Conservation (phyloP, 2,113 vertebrate genomes). For the Chaetodon auriga region DNA sequence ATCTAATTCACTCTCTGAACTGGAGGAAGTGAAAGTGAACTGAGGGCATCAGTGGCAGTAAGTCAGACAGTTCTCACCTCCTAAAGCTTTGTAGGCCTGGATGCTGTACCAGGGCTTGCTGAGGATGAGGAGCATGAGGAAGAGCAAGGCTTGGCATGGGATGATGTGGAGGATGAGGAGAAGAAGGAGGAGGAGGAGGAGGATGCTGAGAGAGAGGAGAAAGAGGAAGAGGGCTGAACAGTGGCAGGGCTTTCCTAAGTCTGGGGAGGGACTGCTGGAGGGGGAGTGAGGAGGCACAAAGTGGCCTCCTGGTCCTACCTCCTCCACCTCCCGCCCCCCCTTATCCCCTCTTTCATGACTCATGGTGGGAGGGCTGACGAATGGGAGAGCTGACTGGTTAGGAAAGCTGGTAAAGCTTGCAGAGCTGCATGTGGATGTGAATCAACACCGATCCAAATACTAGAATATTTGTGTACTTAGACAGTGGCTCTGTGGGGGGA, state of each 20-base stretch:
- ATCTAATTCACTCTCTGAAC: not conserved
- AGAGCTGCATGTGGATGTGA: too few relatives aligned
- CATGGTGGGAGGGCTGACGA: conserved; percentile 57
- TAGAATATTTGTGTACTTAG: too few relatives aligned
- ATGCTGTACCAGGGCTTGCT: conserved; percentile 61
- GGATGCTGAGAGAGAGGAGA: conserved; percentile 59
- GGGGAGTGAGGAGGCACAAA: conserved; percentile 68
- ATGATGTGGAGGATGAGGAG: conserved; percentile 70
- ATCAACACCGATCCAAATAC: too few relatives aligned
- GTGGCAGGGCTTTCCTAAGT: conserved; percentile 65
- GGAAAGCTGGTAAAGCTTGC: conserved; percentile 74
- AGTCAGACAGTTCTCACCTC: conserved; percentile 71
- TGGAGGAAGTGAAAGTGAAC: conserved; percentile 26
- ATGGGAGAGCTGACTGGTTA: conserved; percentile 72
- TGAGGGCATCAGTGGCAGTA: conserved; percentile 24
- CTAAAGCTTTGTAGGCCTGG: conserved; percentile 62
- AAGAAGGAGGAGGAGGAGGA: conserved; percentile 61
- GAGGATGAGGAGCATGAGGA: conserved; percentile 72
- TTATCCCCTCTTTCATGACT: conserved; percentile 60
- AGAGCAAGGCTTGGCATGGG: conserved; percentile 66
- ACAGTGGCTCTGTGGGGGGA: not conserved
- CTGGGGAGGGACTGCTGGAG: conserved; percentile 64
- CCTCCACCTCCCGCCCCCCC: conserved; percentile 69
- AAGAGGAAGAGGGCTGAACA: conserved; percentile 57
- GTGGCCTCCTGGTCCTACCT: conserved; percentile 66